Percentiles rank a stretch among this genome's conserved stretches.
These are phyloP conservation scores for Drosophila yooni DNA, from an alignment of 2,888 invertebrate genomes.

Conservation along the genomic window DNA sequence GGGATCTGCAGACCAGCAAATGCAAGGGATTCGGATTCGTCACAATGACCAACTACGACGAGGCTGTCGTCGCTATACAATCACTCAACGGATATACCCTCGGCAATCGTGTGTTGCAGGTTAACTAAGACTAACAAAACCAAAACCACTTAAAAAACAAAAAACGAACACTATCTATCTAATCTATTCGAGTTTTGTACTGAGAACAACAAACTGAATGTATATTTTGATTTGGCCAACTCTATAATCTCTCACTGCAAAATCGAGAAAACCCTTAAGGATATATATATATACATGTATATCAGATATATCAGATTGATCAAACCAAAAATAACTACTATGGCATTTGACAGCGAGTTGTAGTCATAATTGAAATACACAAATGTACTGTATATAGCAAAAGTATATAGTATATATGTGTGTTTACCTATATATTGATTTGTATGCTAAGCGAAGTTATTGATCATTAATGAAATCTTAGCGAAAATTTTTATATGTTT, in stretches of 20 bases:
- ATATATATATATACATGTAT: neutral
- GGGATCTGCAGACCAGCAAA: constrained; percentile 97
- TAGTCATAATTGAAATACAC: constrained; percentile 64
- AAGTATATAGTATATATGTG: constrained; percentile 16
- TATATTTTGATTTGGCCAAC: constrained; percentile 34
- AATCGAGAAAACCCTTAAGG: constrained; percentile 3
- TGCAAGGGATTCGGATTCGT: constrained; percentile 99
- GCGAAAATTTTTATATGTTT: constrained; percentile 68
- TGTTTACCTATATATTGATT: constrained; percentile 40
- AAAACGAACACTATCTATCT: neutral
- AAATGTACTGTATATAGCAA: constrained; percentile 9
- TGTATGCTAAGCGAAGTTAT: constrained; percentile 66
- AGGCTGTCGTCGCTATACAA: constrained; percentile 97
- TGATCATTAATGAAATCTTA: constrained; percentile 64
- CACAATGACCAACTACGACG: constrained; percentile 99
- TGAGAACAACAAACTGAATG: constrained; percentile 26
- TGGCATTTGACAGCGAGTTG: constrained; percentile 52
- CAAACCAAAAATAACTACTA: constrained; percentile 26
- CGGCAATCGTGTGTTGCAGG: constrained; percentile 97
- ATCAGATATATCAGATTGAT: constrained; percentile 16
- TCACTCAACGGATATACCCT: constrained; percentile 98
- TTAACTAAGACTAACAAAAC: constrained; percentile 97
- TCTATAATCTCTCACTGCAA: constrained; percentile 9
- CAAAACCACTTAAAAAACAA: constrained; percentile 86
- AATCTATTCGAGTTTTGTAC: constrained; percentile 19